phyloP scores from a whole-genome alignment of 1,140 invertebrate species.

The Megathymus violae region DNA sequence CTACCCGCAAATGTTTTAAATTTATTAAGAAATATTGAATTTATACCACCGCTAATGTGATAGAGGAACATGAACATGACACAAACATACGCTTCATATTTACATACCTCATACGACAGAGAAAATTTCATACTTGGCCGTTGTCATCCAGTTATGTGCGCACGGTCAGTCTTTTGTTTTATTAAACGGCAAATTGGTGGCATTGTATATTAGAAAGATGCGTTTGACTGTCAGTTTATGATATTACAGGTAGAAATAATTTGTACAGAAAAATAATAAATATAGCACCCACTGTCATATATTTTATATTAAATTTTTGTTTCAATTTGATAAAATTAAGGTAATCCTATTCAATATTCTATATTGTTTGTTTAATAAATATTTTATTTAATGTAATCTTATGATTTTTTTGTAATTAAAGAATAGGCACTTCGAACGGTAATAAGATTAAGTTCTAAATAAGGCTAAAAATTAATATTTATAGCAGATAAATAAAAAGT shows the following conservation, averaged over 20 bases:
- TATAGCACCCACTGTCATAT: too few species aligned
- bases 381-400: too few species aligned
- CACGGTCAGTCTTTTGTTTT: constrained; percentile 8
- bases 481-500: background rate
- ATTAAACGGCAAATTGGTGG: constrained; percentile 4
- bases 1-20: background rate
- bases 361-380: too few species aligned
- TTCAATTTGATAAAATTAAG: too few species aligned
- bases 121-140: constrained; percentile 28
- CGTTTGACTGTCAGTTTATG: constrained; percentile 19
- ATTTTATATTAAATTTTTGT: too few species aligned
- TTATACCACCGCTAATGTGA: constrained; percentile 3
- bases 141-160: constrained; percentile 14
- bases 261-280: too few species aligned
- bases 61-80: constrained; percentile 14
- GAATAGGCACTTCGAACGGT: too few species aligned
- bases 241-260: too few species aligned
- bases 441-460: too few species aligned
- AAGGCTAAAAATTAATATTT: too few species aligned
- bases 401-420: too few species aligned
- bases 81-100: constrained; percentile 14
- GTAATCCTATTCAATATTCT: too few species aligned
- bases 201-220: background rate
- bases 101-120: constrained; percentile 23
- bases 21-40: constrained; percentile 11